These are phyloP conservation scores for Hartigia nigra DNA, from an alignment of 2,888 invertebrate species.

Conservation along the genomic window DNA sequence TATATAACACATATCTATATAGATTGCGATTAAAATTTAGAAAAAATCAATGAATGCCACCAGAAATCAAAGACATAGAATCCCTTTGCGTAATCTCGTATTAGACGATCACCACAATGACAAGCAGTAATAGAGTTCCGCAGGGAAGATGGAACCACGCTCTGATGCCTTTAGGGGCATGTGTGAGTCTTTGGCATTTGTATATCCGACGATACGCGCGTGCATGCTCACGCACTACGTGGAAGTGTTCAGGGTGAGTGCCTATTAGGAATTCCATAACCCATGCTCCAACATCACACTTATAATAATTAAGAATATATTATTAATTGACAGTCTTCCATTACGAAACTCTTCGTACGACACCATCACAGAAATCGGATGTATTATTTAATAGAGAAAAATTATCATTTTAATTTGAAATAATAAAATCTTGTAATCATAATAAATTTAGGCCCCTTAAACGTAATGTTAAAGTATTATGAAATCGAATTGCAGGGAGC, in stretches of 20 bases:
- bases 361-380: not conserved
- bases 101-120: not conserved
- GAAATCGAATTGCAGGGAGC: too few species aligned
- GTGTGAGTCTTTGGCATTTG: slow-evolving; percentile 28
- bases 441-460: not conserved
- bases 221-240: slow-evolving; percentile 25
- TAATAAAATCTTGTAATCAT: not conserved
- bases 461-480: too few species aligned
- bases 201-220: not conserved
- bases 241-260: slow-evolving; percentile 62
- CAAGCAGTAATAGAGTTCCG: slow-evolving; percentile 12
- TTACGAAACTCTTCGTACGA: not conserved
- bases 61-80: not conserved
- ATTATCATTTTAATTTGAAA: not conserved
- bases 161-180: slow-evolving; percentile 59
- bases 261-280: slow-evolving; percentile 56
- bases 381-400: not conserved
- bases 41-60: not conserved
- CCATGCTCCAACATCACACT: slow-evolving; percentile 33
- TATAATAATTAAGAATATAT: not conserved
- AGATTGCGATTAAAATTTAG: not conserved
- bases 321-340: not conserved
- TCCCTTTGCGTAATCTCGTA: not conserved
- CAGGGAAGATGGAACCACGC: slow-evolving; percentile 64
- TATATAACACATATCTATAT: too few species aligned